A percentile compares a stretch with the other conserved stretches of the same genome.
phyloP scores from a whole-genome alignment of 2,888 invertebrate species.

The Entomobrya proxima region DNA sequence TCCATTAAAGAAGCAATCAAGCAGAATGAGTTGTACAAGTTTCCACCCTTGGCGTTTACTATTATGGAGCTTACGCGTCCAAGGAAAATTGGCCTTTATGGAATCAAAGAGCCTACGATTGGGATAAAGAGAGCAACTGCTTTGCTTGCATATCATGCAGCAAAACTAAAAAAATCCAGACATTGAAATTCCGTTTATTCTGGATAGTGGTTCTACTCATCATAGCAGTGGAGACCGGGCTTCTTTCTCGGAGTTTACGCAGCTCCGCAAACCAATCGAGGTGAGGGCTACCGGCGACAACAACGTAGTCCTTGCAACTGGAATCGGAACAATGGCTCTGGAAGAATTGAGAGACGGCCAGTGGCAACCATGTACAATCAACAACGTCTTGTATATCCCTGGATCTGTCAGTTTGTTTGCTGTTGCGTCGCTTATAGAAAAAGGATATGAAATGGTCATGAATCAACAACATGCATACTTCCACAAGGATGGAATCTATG shows the following conservation, averaged over 20 bases:
- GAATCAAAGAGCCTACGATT: not conserved
- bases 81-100: too few species aligned
- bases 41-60: too few species aligned
- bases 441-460: not conserved
- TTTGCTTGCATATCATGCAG: not conserved
- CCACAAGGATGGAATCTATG: not conserved
- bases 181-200: too few species aligned
- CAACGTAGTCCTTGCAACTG: not conserved
- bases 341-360: not conserved
- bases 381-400: not conserved
- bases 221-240: too few species aligned
- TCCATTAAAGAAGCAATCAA: too few species aligned
- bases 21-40: too few species aligned
- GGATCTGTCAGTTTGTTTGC: not conserved
- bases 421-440: not conserved
- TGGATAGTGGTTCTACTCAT: too few species aligned
- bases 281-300: not conserved
- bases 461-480: not conserved
- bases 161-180: too few species aligned
- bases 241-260: not conserved
- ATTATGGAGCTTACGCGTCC: too few species aligned
- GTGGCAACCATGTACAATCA: not conserved
- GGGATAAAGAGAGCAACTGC: not conserved
- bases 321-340: not conserved
- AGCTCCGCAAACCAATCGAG: not conserved